These are phyloP conservation scores for Tauraco erythrolophus DNA, from an alignment of 2,113 vertebrate genomes.

Conservation along the genomic window DNA sequence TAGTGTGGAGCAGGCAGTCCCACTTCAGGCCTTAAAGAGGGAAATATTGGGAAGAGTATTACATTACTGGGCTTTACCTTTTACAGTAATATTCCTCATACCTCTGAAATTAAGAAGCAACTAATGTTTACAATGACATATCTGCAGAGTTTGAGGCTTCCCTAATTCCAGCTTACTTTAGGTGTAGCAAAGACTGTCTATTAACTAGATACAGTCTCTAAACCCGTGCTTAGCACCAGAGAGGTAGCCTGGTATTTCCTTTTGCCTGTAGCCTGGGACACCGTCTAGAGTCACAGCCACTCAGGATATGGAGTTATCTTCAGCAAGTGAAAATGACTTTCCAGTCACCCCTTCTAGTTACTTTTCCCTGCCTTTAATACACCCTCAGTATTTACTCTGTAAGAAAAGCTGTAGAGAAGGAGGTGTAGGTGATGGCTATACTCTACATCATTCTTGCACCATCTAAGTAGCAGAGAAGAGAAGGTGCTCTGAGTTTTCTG, in stretches of 20 bases:
- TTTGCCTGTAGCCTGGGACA: background rate
- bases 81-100: background rate
- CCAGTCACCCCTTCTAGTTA: background rate
- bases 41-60: background rate
- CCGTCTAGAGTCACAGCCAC: background rate
- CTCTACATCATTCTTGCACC: background rate
- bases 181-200: background rate
- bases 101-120: background rate
- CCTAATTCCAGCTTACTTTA: background rate
- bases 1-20: background rate
- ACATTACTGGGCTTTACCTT: background rate
- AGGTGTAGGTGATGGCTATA: background rate
- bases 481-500: background rate
- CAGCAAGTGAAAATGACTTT: background rate
- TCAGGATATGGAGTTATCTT: background rate
- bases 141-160: background rate
- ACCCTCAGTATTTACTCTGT: background rate
- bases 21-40: background rate
- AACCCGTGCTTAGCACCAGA: background rate
- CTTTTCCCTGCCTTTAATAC: background rate
- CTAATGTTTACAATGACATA: background rate
- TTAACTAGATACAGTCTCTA: background rate
- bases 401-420: background rate
- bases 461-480: background rate
- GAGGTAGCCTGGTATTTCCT: background rate